Percentiles rank a stretch among this genome's conserved stretches.
phyloP scores from a whole-genome alignment of 2,888 invertebrate genomes.

The Malachius bipustulatus region DNA sequence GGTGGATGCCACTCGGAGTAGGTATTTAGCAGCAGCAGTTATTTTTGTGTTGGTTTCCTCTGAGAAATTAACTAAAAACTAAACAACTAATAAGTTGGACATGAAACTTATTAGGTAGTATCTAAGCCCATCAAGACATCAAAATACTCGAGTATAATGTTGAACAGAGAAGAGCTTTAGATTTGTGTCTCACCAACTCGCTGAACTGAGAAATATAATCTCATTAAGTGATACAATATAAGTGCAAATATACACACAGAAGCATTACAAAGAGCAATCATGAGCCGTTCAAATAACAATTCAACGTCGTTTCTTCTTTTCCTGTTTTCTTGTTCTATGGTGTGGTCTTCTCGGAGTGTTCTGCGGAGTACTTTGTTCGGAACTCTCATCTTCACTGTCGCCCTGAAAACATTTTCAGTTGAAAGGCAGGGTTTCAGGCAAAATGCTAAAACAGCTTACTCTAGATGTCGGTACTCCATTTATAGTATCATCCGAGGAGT shows the following conservation, averaged over 20 bases:
- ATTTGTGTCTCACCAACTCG: too few relatives aligned
- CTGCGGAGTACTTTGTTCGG: slow-evolving; percentile 59
- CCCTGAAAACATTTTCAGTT: slow-evolving; percentile 35
- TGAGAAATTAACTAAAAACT: too few relatives aligned
- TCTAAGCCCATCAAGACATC: too few relatives aligned
- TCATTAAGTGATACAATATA: too few relatives aligned
- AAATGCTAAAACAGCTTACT: not conserved
- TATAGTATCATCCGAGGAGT: slow-evolving; percentile 43
- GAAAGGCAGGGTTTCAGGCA: not conserved
- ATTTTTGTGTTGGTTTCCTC: too few relatives aligned
- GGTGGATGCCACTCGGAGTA: too few relatives aligned
- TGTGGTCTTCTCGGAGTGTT: slow-evolving; percentile 54
- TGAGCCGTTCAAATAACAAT: slow-evolving; percentile 13
- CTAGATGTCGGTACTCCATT: slow-evolving; percentile 29
- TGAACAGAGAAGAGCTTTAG: too few relatives aligned
- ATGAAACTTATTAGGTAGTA: too few relatives aligned
- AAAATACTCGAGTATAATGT: too few relatives aligned
- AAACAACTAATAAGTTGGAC: too few relatives aligned
- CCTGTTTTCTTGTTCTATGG: slow-evolving; percentile 51
- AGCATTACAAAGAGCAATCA: not conserved
- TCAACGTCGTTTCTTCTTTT: slow-evolving; percentile 59
- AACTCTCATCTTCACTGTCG: slow-evolving; percentile 63
- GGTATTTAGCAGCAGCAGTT: too few relatives aligned
- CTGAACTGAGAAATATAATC: too few relatives aligned
- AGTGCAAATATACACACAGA: slow-evolving; percentile 1